phyloP scores from a whole-genome alignment of 2,888 invertebrate genomes.

The Oithona nana region DNA sequence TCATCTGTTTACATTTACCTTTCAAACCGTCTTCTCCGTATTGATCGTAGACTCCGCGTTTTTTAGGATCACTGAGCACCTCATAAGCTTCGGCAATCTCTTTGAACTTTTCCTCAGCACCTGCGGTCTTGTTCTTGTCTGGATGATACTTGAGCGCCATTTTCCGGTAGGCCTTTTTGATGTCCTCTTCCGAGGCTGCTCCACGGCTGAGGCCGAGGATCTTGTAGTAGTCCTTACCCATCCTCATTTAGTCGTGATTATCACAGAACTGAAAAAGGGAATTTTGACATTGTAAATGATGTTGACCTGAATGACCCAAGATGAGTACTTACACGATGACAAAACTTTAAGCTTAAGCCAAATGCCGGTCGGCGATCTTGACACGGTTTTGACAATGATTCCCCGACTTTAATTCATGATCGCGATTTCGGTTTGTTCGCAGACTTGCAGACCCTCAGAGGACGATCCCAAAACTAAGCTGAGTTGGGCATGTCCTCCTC shows the following conservation, averaged over 20 bases:
- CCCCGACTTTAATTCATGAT: too few species aligned
- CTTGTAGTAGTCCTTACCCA: slow-evolving; percentile 58
- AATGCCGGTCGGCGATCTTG: too few species aligned
- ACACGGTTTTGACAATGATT: too few species aligned
- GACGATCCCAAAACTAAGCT: too few species aligned
- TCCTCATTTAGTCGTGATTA: too few species aligned
- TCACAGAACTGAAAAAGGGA: too few species aligned
- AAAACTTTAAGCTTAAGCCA: too few species aligned
- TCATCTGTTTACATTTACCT: slow-evolving; percentile 34
- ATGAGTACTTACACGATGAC: too few species aligned
- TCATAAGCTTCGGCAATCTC: slow-evolving; percentile 59
- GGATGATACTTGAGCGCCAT: slow-evolving; percentile 15
- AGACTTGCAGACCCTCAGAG: too few species aligned
- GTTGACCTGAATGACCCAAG: too few species aligned
- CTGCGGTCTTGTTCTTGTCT: slow-evolving; percentile 22
- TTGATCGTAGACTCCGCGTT: slow-evolving; percentile 61
- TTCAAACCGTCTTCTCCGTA: slow-evolving; percentile 74
- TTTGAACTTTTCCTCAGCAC: slow-evolving; percentile 29
- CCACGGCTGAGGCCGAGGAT: slow-evolving; percentile 46
- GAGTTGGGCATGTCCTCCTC: not conserved
- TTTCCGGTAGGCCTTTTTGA: slow-evolving; percentile 44
- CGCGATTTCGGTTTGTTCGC: too few species aligned
- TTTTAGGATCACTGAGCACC: slow-evolving; percentile 44
- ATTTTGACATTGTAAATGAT: too few species aligned
- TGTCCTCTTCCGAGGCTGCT: slow-evolving; percentile 40